phyloP scores from a whole-genome alignment of 1,140 invertebrate genomes.

The Chrysoperla carnea region DNA sequence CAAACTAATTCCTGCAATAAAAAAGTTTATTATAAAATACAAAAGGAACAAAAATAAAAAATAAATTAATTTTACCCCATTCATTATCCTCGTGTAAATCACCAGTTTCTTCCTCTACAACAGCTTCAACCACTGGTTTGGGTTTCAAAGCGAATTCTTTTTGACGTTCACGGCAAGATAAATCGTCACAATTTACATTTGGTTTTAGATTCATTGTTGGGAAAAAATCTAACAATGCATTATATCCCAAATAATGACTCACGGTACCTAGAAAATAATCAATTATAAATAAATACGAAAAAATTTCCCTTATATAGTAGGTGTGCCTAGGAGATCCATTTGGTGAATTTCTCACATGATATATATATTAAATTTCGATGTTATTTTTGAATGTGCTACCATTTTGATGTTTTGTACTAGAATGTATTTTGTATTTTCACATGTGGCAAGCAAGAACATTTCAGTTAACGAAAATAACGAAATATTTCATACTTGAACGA shows the following conservation, averaged over 20 bases:
- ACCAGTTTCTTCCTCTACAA: conserved; percentile 31
- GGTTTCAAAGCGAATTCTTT: conserved; percentile 36
- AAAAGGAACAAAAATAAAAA: conserved; percentile 3
- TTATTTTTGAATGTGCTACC: too few relatives aligned
- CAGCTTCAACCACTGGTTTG: conserved; percentile 31
- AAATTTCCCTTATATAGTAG: too few relatives aligned
- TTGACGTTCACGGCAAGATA: conserved; percentile 58
- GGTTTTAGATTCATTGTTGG: conserved; percentile 85
- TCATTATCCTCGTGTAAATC: conserved; percentile 76
- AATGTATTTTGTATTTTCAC: too few relatives aligned
- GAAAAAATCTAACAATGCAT: conserved; percentile 92
- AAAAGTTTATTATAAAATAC: not conserved
- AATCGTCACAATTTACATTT: conserved; percentile 83
- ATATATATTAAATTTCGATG: too few relatives aligned
- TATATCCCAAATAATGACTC: conserved; percentile 89
- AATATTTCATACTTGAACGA: too few relatives aligned
- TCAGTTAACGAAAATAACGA: too few relatives aligned
- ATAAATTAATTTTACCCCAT: conserved; percentile 44
- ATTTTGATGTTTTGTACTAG: too few relatives aligned
- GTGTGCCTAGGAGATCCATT: too few relatives aligned
- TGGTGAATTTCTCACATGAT: too few relatives aligned
- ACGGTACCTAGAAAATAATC: conserved; percentile 28
- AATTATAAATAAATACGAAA: too few relatives aligned
- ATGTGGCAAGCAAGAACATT: too few relatives aligned
- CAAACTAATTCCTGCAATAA: conserved; percentile 37